These are phyloP conservation scores for Enteromius afrohamiltoni DNA, from an alignment of 2,797 vertebrate species.

Conservation along the genomic window DNA sequence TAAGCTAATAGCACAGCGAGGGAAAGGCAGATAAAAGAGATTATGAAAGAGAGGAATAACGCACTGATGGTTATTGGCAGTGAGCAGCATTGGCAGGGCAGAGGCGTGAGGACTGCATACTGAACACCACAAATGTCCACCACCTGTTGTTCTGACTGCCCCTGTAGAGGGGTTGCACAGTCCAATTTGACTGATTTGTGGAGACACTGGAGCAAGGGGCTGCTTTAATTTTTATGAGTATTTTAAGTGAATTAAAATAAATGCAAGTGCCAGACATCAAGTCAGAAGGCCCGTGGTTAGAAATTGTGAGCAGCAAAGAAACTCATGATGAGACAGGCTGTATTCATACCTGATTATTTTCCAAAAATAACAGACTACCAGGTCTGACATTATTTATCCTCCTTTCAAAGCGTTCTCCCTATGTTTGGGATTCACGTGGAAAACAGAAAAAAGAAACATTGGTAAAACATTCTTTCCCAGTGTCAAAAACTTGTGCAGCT, in stretches of 20 bases:
- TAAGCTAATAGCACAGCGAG: slow-evolving; percentile 73
- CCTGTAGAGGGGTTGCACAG: slow-evolving; percentile 31
- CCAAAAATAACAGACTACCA: slow-evolving; percentile 48
- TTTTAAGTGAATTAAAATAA: slow-evolving; percentile 26
- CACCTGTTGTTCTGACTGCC: slow-evolving; percentile 63
- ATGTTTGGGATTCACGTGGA: slow-evolving; percentile 33
- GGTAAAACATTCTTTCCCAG: slow-evolving; percentile 57
- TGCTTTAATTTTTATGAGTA: slow-evolving; percentile 31
- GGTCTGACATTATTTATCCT: slow-evolving; percentile 46
- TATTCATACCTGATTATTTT: slow-evolving; percentile 41
- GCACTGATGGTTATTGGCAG: slow-evolving; percentile 77
- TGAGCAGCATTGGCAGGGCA: slow-evolving; percentile 73
- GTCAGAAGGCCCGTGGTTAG: slow-evolving; percentile 22
- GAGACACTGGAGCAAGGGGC: slow-evolving; percentile 16
- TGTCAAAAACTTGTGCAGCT: slow-evolving; percentile 64
- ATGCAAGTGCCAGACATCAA: slow-evolving; percentile 2
- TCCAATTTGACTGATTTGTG: slow-evolving; percentile 45
- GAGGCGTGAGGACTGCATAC: slow-evolving; percentile 71
- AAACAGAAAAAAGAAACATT: slow-evolving; percentile 57
- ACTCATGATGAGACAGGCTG: slow-evolving; percentile 9
- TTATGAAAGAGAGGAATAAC: slow-evolving; percentile 74
- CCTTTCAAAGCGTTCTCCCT: slow-evolving; percentile 48
- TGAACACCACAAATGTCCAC: slow-evolving; percentile 63
- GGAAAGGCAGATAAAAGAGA: slow-evolving; percentile 78
- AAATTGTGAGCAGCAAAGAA: slow-evolving; percentile 16